Base-by-base conservation (phyloP, 2,113 vertebrate species). In the Aspiorhynchus laticeps region DNA sequence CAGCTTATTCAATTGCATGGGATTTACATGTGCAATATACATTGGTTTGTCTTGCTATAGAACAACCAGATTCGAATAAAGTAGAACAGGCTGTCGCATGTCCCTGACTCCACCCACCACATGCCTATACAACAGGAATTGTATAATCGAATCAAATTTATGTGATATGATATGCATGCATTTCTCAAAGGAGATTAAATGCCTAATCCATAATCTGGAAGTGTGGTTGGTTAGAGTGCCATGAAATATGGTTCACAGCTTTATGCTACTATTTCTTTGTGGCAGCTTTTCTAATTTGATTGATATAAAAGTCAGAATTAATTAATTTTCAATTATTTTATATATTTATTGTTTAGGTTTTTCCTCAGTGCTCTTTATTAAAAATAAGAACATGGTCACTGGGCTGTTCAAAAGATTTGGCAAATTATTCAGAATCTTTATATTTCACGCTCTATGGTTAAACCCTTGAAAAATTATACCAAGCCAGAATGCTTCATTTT, bases 91-190 rank as follows among this genome's bases (percentile, higher is more conserved):
- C 19, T 86, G 78, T 75, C 2, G 14, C 36, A 59, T 80, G 26
- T 81, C 71, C 28, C 53, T 74, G 26, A 24, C 78, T 74, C 53
- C 26, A 2, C 7, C 19, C 51, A 75, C 48, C 36, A 11, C 19
- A 43, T 63, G 17, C 28, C 76, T 71, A 63, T 69, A 78, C 63
- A 41, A 69, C 31, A 56, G 61, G 59, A 86, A 80, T 53, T 65
- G 26, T 67, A 71, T 74, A 87, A 73, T 87, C 61, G 15, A 3
- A 36, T 65, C n/a, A 86, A 7, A 80, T 71, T 56, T 56, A 80
- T 48, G 80, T 87, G 85, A 71, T 81, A 81, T 71, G 28, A 83
- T 65, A 81, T 63, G 59, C n/a, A 67, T 63, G 69, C 67, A 76
- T 76, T 83, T 63, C 53, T 81, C 78, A 28, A 67, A 76, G 11